These are phyloP conservation scores for Coenobita brevimanus DNA, from an alignment of 1,140 invertebrate genomes.

Conservation along the genomic window DNA sequence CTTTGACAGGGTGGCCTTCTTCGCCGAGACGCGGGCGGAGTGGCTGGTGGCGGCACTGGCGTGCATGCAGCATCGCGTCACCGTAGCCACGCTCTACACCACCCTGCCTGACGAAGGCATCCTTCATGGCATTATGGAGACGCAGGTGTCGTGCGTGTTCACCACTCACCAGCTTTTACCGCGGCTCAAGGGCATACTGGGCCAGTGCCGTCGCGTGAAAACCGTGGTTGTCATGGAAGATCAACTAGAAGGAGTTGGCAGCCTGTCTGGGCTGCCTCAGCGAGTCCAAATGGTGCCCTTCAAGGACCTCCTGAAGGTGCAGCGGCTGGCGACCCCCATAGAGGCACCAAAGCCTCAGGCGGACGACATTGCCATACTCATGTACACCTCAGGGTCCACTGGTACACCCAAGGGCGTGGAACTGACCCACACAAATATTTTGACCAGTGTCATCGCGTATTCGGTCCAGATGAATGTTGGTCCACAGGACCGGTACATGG, in stretches of 20 bases:
- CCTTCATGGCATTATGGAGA: conserved; percentile 78
- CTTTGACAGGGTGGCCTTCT: conserved; percentile 75
- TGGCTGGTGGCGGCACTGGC: conserved; percentile 78
- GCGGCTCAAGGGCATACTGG: conserved; percentile 51
- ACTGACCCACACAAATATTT: conserved; percentile 88
- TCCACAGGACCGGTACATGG: conserved; percentile 77
- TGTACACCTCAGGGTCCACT: conserved; percentile 76
- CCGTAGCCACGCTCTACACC: conserved; percentile 79
- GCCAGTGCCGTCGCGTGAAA: conserved; percentile 51
- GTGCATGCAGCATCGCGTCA: conserved; percentile 74
- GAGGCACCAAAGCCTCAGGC: conserved; percentile 76
- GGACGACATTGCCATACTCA: conserved; percentile 75
- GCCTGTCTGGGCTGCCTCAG: conserved; percentile 74
- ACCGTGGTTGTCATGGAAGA: conserved; percentile 67
- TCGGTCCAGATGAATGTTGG: conserved; percentile 77
- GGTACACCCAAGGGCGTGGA: conserved; percentile 74
- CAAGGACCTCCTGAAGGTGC: conserved; percentile 76
- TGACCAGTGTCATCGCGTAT: conserved; percentile 91
- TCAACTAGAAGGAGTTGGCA: conserved; percentile 62
- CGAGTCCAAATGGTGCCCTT: conserved; percentile 80
- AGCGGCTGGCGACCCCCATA: conserved; percentile 56
- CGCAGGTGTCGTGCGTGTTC: conserved; percentile 74
- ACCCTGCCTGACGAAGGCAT: conserved; percentile 79
- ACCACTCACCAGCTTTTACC: conserved; percentile 64
- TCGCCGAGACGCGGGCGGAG: conserved; percentile 79